Evolutionary conservation across 2,888 invertebrate genomes (phyloP), one percentile per base, ranked within the genome.

Genomic region (Melanostoma scalare): DNA sequence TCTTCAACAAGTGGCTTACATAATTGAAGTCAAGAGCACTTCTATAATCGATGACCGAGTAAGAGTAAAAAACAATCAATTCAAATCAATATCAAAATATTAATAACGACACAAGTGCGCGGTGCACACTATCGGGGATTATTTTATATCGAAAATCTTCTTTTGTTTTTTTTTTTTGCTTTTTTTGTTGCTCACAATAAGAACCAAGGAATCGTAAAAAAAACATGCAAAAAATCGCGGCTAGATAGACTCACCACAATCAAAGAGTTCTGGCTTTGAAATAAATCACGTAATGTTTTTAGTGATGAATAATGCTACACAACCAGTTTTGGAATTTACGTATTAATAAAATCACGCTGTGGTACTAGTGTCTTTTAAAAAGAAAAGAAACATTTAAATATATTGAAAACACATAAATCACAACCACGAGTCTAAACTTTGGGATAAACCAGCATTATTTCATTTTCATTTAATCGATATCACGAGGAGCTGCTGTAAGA

Each of bases 271-370:
- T 38, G 30, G n/a, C 36, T 36, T 55, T 36, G 38, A n/a, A 8
- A 55, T 38, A 67, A 52, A 31, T 60, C 20, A 56, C 40, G n/a
- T 6, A 31, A 20, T 20, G 35, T 9, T 20, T 48, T 74, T 4
- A 31, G 44, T 68, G 31, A 65, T 65, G 46, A 69, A 71, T 72
- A 44, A 65, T 60, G 44, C 44, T 44, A 30, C 20, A 46, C 58
- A 78, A 78, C 77, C 72, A 65, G 72, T 78, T 72, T 67, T 60
- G 31, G 52, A 60, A 78, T 20, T 20, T 52, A 78, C 58, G 72
- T 65, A 67, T 60, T 53, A 53, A 61, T 44, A 48, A 78, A 20
- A 20, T 20, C 36, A 31, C 33, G 33, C 44, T 44, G 53, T 56
- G 55, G 55, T 50, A 20, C 20, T 20, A 61, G 33, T 46, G 35